phyloP scores from a whole-genome alignment of 2,113 vertebrate genomes.

The Syngnathus typhle region DNA sequence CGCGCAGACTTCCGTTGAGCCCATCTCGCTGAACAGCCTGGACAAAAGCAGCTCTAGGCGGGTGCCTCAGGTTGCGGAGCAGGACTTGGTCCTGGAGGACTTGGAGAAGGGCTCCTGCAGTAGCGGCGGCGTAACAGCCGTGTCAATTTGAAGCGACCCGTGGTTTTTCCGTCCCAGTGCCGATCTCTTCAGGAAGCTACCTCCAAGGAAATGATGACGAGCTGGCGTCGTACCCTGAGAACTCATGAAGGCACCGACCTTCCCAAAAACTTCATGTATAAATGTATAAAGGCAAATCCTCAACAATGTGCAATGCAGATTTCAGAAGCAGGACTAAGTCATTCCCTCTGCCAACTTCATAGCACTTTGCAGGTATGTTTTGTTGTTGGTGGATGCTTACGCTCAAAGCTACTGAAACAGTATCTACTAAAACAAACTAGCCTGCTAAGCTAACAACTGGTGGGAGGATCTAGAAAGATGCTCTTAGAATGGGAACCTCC shows the following conservation, averaged over 20 bases:
- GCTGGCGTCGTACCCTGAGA: neutral
- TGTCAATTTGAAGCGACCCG: slow-evolving; percentile 55
- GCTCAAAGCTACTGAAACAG: no score
- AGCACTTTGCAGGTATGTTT: neutral
- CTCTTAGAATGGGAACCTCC: no score
- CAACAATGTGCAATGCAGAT: neutral
- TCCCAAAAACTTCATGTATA: neutral
- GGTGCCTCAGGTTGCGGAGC: slow-evolving; percentile 59
- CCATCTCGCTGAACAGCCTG: slow-evolving; percentile 68
- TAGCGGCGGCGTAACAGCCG: slow-evolving; percentile 57
- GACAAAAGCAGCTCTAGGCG: slow-evolving; percentile 53
- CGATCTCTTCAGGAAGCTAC: neutral
- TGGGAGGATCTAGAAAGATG: no score
- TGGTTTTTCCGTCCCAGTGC: neutral
- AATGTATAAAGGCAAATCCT: neutral
- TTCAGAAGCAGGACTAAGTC: neutral
- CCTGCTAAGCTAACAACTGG: no score
- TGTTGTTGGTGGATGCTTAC: neutral
- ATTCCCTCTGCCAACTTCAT: neutral
- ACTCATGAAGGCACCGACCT: neutral
- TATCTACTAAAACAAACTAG: no score
- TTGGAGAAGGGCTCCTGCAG: slow-evolving; percentile 64
- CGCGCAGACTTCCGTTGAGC: slow-evolving; percentile 53
- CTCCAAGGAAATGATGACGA: neutral
- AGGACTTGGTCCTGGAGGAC: slow-evolving; percentile 76